Base-by-base conservation (phyloP, 2,888 invertebrate species). In the Xestoiulus laeticollis region DNA sequence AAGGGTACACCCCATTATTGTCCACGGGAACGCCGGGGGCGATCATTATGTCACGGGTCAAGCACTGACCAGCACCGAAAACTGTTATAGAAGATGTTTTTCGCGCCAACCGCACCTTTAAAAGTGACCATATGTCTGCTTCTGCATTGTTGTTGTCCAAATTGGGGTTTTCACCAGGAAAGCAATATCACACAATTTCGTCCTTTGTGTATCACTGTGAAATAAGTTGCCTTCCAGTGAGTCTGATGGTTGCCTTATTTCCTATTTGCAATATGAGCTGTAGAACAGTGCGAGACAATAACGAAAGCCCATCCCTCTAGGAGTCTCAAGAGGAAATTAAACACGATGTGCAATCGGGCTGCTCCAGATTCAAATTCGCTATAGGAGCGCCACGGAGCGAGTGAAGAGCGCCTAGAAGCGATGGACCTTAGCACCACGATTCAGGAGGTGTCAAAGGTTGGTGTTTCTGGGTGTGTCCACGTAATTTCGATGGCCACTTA, bases 1-100 rank as follows among this genome's bases (percentile, higher is more conserved):
- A 91, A 87, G 93, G 93, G 89, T 93, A 91, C 38, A 33, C 87
- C 38, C 68, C 38, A 30, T 85, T 85, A 30, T 43, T 85, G n/a
- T 85, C 86, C 48, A 85, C 86, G 3, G 43, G 38, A n/a, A 33
- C 84, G 19, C 84, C 84, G n/a, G 16, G 3, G 14, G 33, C 33
- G 43, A 38, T 84, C 84, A 84, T 84, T 14, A 78, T 78, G 32
- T 68, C 68, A 43, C 6, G 43, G n/a, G 53, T 53, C 53, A 53
- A n/a, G 53, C 53, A 2, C 53, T 53, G 19, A 53, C 53, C 53
- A 53, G 53, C n/a, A 19, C 68, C 22, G 26, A 22, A 68, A 68
- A 68, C 22, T 26, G 26, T 26, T 26, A 26, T 22, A 68, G 6
- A 10, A 19, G 26, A 8, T n/a, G 10, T 53, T n/a, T n/a, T n/a